phyloP scores from a whole-genome alignment of 2,113 vertebrate species.

The Sceloporus tristichus region DNA sequence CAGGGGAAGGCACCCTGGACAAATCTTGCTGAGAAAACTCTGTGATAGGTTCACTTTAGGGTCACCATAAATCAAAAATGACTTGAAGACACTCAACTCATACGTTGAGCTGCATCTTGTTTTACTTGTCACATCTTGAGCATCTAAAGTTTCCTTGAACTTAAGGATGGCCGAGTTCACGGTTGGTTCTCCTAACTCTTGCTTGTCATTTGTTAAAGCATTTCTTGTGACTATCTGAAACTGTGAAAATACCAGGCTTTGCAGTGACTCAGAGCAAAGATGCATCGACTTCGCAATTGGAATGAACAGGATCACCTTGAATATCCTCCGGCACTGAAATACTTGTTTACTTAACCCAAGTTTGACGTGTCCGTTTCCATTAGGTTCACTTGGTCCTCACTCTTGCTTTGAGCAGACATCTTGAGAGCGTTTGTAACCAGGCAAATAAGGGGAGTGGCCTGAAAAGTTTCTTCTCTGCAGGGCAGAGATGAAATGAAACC shows the following conservation, averaged over 20 bases:
- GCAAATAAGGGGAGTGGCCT: conserved; percentile 18
- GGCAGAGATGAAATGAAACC: conserved; percentile 4
- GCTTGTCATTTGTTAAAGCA: not conserved
- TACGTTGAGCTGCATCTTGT: no score
- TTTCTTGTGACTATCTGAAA: not conserved
- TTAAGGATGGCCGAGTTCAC: not conserved
- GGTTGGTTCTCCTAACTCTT: not conserved
- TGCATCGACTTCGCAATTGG: not conserved
- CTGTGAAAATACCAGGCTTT: conserved; percentile 4
- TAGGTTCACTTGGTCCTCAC: not conserved
- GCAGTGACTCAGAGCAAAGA: conserved; percentile 19
- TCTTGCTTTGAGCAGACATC: not conserved
- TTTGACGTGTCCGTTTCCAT: conserved; percentile 33
- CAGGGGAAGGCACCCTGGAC: no score
- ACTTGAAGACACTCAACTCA: no score
- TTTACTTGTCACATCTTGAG: no score
- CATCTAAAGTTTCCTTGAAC: not conserved
- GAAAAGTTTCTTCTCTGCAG: conserved; percentile 11
- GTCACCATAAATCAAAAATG: no score
- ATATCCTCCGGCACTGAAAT: conserved; percentile 9
- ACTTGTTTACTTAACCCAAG: conserved; percentile 35
- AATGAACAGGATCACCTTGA: conserved; percentile 12
- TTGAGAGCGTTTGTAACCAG: conserved; percentile 36
- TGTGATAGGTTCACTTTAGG: no score
- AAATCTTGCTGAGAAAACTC: no score